Conservation (phyloP, 2,113 vertebrate species). For the Syngnathoides biaculeatus region DNA sequence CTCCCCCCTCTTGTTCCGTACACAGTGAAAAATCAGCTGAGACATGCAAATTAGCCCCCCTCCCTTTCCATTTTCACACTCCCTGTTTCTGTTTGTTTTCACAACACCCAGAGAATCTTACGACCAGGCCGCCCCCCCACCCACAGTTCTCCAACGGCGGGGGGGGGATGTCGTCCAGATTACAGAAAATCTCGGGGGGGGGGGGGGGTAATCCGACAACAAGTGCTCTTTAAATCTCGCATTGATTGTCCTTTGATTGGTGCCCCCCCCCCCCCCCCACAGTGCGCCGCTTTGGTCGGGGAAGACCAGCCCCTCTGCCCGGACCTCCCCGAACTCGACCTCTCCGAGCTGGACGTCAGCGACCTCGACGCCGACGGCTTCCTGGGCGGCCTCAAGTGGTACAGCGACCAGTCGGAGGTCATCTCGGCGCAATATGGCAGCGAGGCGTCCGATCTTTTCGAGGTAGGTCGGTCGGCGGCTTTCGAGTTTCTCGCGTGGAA, state of each 20-base stretch:
- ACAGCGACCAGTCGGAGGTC: slow-evolving; percentile 98
- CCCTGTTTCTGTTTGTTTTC: neutral
- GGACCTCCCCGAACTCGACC: slow-evolving; percentile 98
- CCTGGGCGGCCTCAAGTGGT: slow-evolving; percentile 98
- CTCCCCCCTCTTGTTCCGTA: neutral
- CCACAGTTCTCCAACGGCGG: no score
- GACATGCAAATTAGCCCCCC: slow-evolving; percentile 1
- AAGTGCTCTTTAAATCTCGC: neutral
- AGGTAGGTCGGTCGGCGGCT: no score
- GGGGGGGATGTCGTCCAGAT: neutral
- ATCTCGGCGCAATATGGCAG: slow-evolving; percentile 97
- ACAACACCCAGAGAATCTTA: neutral
- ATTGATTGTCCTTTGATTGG: neutral
- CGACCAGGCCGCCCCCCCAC: neutral
- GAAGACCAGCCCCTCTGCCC: slow-evolving; percentile 99
- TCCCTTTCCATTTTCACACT: neutral
- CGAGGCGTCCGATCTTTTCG: slow-evolving; percentile 91
- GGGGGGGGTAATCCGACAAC: no score
- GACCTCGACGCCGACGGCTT: slow-evolving; percentile 96
- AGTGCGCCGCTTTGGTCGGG: slow-evolving; percentile 99
- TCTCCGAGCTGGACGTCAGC: slow-evolving; percentile 98
- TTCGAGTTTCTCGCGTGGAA: no score
- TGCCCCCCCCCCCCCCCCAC: slow-evolving; percentile 8
- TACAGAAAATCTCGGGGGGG: neutral
- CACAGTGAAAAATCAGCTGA: slow-evolving; percentile 3